Conservation (phyloP, 2,113 vertebrate species). For the Ictalurus punctatus region DNA sequence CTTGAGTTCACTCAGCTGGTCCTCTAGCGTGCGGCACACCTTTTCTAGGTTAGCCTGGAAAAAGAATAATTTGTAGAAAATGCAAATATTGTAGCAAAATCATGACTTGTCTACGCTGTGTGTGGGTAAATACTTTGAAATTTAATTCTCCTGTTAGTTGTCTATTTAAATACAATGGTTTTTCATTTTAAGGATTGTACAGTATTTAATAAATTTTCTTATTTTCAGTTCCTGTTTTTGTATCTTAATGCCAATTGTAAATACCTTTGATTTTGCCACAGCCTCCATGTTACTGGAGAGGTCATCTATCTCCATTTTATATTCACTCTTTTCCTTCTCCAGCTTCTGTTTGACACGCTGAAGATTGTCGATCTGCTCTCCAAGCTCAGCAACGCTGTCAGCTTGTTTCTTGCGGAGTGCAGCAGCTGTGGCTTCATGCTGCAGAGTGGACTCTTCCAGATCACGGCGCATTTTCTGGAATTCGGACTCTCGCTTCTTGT, state of each 20-base stretch:
- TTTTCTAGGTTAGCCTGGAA: slow-evolving; percentile 75
- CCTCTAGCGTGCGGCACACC: slow-evolving; percentile 61
- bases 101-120: too few relatives aligned
- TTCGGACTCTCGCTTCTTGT: slow-evolving; percentile 73
- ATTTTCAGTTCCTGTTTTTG: background rate
- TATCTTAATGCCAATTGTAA: background rate
- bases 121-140: background rate
- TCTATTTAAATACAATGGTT: too few relatives aligned
- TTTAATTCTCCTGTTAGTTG: background rate
- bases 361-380: slow-evolving; percentile 52
- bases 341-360: slow-evolving; percentile 46
- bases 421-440: slow-evolving; percentile 84
- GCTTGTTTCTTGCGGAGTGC: slow-evolving; percentile 50
- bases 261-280: slow-evolving; percentile 13
- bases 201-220: background rate
- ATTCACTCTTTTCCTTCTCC: slow-evolving; percentile 51
- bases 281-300: slow-evolving; percentile 4
- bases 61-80: background rate
- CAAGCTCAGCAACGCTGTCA: slow-evolving; percentile 49
- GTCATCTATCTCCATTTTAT: slow-evolving; percentile 50
- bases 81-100: too few relatives aligned
- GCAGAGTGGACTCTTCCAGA: slow-evolving; percentile 87
- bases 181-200: background rate
- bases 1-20: slow-evolving; percentile 75
- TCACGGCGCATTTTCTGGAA: slow-evolving; percentile 85